Evolutionary conservation across 2,797 vertebrate species (phyloP), one percentile per base, ranked within the genome.

Genomic region (Aratinga solstitialis): DNA sequence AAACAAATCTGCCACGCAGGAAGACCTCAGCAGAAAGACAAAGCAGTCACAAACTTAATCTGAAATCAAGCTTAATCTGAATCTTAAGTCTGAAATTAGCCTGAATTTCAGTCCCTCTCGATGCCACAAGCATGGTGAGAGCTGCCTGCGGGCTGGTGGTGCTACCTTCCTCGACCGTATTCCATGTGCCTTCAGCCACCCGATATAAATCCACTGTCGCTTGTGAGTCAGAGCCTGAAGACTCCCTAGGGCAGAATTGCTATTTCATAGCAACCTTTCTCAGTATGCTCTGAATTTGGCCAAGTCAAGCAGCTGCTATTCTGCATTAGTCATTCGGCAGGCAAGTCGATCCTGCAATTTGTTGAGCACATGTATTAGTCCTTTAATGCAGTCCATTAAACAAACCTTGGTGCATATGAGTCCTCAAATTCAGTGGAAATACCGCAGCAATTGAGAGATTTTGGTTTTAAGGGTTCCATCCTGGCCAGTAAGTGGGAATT

Each of bases 221-320:
- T 16, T 68, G 29, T 67, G 79, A 89, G 48, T 36, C 51, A 61
- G 61, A 93, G 68, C 29, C 68, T 15, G 7, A 87, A 75, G 32
- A 53, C 29, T 90, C 65, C 43, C 61, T 13, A 8, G 65, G 74
- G 88, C 43, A 81, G 84, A 87, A 89, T 3, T 24, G 11, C 48
- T 73, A 24, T 80, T 78, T 89, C 73, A 80, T 10, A 89, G 42
- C 87, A 93, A 29, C 34, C 16, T 87, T 53, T 50, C 53, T 34
- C 5, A 0, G 27, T 36, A 40, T 1, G 0, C 78, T 95, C 79
- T 78, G n/a, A 81, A 81, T 71, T 43, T 59, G 43, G 66, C 81
- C 53, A 80, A 81, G 59, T 12, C 67, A 61, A 94, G 90, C 82
- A 95, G 69, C 87, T 91, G 69, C 54, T 73, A 17, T 42, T 43